Evolutionary conservation across 2,888 invertebrate species (phyloP).

Genomic region (Steinernema hermaphroditum): DNA sequence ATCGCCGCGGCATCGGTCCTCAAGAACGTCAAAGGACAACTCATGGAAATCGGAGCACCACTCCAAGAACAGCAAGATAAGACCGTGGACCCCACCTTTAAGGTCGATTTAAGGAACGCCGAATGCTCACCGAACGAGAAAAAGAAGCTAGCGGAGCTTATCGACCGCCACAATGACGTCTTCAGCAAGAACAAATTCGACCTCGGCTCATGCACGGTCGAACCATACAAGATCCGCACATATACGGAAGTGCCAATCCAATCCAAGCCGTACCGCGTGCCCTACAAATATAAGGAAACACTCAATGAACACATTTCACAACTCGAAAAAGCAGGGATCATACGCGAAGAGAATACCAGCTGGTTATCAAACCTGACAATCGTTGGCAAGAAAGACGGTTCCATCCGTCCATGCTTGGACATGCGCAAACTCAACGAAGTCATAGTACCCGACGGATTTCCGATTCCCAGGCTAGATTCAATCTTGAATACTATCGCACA

Average conservation of each 20-base stretch:
- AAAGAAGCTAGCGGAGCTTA: slow-evolving; percentile 30
- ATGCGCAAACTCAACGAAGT: slow-evolving; percentile 36
- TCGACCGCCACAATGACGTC: slow-evolving; percentile 38
- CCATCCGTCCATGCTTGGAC: slow-evolving; percentile 40
- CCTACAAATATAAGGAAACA: slow-evolving; percentile 41
- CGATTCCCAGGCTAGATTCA: slow-evolving; percentile 34
- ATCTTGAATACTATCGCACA: slow-evolving; percentile 20
- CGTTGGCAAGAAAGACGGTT: slow-evolving; percentile 47
- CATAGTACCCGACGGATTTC: slow-evolving; percentile 39
- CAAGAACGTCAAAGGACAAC: background rate
- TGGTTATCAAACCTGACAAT: slow-evolving; percentile 42
- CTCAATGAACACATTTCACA: slow-evolving; percentile 46
- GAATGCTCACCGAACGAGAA: background rate
- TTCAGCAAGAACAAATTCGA: slow-evolving; percentile 45
- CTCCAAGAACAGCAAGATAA: no score
- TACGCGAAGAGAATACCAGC: slow-evolving; percentile 46
- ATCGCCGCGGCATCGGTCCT: background rate
- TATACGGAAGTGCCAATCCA: slow-evolving; percentile 42
- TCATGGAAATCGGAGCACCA: background rate
- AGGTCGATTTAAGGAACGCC: slow-evolving; percentile 33
- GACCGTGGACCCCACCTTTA: slow-evolving; percentile 36
- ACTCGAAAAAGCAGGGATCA: slow-evolving; percentile 37
- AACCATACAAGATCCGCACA: slow-evolving; percentile 44
- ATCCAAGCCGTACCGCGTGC: slow-evolving; percentile 37
- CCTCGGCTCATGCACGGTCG: slow-evolving; percentile 42